Base-by-base conservation (phyloP, 2,888 invertebrate species). In the Spicauda simplicius region DNA sequence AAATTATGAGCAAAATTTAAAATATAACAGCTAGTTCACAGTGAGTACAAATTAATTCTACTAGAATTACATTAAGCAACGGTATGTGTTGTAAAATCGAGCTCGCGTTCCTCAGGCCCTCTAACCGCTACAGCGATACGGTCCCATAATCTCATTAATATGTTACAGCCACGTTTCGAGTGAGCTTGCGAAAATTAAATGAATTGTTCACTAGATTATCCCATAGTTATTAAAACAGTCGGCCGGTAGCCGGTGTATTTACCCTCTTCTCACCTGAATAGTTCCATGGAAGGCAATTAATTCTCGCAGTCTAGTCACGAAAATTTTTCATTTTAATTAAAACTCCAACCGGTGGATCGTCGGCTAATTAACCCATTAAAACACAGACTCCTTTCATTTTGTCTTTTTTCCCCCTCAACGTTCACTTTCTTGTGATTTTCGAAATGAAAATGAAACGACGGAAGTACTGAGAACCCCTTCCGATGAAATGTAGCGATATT, bases 361-460 rank as follows among this genome's bases (percentile, higher is more conserved):
- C 82, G 85, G 87, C 92, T 92, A 92, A 93, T 93, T 92, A 91
- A 91, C 91, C 91, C 91, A 92, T 93, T 92, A 92, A 90, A 92
- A 91, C 86, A 87, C 88, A 86, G 90, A 86, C 85, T 91, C 78
- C 84, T 86, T 87, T 86, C 84, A 85, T 92, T 90, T 83, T 84
- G 84, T 87, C 85, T 88, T 89, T 90, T 81, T 87, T 84, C 80
- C 77, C 77, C 62, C 77, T 73, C 76, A 83, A 75, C 85, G 86
- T 87, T 88, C 87, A 86, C 86, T 88, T 88, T 90, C 87, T 90
- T 87, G 84, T 81, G 86, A 88, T 88, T 86, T 86, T 83, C 78
- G 78, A 83, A 90, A 88, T 82, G 81, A 85, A 85, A 83, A 81
- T 77, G 48, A 48, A 48, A 76, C 76, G 77, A 74, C 72, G 73